Percentiles rank a stretch among this genome's conserved stretches.
Conservation (phyloP, 1,140 invertebrate genomes). For the Sinella curviseta region DNA sequence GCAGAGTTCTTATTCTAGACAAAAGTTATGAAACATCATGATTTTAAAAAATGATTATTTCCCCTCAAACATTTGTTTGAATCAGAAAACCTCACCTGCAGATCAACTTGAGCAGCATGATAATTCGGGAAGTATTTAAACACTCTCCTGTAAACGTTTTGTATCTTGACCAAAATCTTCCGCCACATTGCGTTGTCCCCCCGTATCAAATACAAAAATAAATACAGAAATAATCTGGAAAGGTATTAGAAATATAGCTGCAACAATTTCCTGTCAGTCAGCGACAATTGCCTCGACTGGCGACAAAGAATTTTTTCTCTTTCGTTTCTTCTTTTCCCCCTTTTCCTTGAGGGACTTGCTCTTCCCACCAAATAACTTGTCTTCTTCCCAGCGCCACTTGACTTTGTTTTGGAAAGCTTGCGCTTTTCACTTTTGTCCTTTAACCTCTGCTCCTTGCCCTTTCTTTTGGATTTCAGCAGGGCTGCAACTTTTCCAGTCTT, state of each 20-base stretch:
- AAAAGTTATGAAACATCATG: neutral
- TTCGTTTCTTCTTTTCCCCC: slow-evolving; percentile 57
- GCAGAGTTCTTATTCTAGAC: neutral
- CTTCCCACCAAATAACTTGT: neutral
- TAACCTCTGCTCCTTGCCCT: neutral
- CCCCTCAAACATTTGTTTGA: too few species aligned
- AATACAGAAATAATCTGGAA: too few species aligned
- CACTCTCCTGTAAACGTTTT: neutral
- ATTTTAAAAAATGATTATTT: too few species aligned
- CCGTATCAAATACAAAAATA: too few species aligned
- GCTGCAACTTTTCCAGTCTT: neutral
- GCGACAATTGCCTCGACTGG: slow-evolving; percentile 87
- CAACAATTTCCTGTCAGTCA: slow-evolving; percentile 85
- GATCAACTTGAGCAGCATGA: neutral
- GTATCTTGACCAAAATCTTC: neutral
- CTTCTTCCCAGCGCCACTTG: neutral
- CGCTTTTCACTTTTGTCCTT: neutral
- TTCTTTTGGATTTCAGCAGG: neutral
- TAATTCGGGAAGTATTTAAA: neutral
- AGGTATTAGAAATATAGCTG: slow-evolving; percentile 65
- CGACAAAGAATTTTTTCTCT: slow-evolving; percentile 59
- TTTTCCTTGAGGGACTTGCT: slow-evolving; percentile 37
- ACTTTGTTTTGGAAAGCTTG: neutral
- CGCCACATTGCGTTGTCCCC: neutral
- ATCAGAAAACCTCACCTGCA: slow-evolving; percentile 27